Base-by-base conservation (phyloP, 2,113 vertebrate genomes). In the Coturnix japonica region DNA sequence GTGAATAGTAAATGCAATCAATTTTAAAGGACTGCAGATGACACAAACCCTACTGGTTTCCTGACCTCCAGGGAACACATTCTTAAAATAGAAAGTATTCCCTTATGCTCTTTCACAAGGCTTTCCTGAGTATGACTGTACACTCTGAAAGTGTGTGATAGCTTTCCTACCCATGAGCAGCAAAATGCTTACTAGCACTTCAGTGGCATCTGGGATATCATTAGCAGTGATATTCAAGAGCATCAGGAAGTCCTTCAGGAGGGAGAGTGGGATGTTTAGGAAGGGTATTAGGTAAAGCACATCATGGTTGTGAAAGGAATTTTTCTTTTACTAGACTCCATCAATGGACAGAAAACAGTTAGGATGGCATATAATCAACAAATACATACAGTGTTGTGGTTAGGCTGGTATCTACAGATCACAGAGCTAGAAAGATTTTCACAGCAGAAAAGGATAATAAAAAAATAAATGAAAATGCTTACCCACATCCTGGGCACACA, bases 111-210 rank as follows among this genome's bases (percentile, higher is more conserved):
- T 69, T 59, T 49, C 43, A 33, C 23, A 70, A 72, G 49, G 26
- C 11, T 84, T 76, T 75, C 41, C 47, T 49, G 35, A 59, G 14
- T 0, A 0, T 13, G 5, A 41, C 2, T 0, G 1, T 30, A 6
- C 0, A 5, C 8, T 22, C 26, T 85, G 35, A 33, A 65, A 57
- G 16, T 3, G 21, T 23, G 47, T 20, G n/a, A 22, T 33, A 71
- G 21, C 12, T 90, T 61, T 75, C 54, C 30, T 37, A 11, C 31
- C n/a, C 37, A 2, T 30, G 33, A 79, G 41, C 5, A 5, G 3
- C 17, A 70, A 51, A 78, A 26, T 6, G 31, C 3, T 17, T 75
- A 41, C 12, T 20, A 23, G 5, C 19, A 11, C 5, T 63, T 64
- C 2, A 35, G 44, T 53, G 17, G 9, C 15, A 67, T 37, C 18